These are phyloP conservation scores for Drosophila ercepeae DNA, from an alignment of 1,140 invertebrate species.

Conservation along the genomic window DNA sequence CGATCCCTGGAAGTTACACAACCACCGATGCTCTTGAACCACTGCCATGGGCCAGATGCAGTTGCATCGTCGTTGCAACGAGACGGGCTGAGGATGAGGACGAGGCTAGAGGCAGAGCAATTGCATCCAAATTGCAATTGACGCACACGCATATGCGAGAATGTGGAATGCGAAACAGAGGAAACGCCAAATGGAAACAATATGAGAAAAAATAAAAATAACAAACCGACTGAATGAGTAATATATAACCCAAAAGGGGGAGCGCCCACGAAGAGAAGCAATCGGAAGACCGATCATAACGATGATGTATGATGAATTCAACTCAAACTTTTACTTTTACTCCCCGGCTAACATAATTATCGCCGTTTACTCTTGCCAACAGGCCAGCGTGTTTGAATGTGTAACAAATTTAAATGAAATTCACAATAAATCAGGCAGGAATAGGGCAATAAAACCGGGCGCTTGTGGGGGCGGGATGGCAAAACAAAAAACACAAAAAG, in stretches of 20 bases:
- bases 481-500: conserved; percentile 31
- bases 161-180: conserved; percentile 38
- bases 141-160: conserved; percentile 46
- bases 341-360: conserved; percentile 47
- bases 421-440: conserved; percentile 43
- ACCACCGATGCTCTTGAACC: conserved; percentile 36
- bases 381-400: conserved; percentile 26
- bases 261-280: conserved; percentile 18
- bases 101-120: conserved; percentile 10
- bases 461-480: conserved; percentile 39
- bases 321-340: conserved; percentile 68
- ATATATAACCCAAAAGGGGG: conserved; percentile 20
- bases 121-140: conserved; percentile 45
- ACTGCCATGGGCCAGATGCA: conserved; percentile 23
- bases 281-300: conserved; percentile 36
- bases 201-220: conserved; percentile 21
- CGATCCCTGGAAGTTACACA: conserved; percentile 36
- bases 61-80: conserved; percentile 9
- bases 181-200: conserved; percentile 35
- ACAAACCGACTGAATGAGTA: conserved; percentile 37
- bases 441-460: conserved; percentile 36
- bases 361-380: conserved; percentile 50
- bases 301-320: conserved; percentile 49
- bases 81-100: conserved; percentile 1
- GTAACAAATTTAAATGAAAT: conserved; percentile 59